phyloP scores from a whole-genome alignment of 2,888 invertebrate genomes.

The Galeopsomyia nigrocyanea region DNA sequence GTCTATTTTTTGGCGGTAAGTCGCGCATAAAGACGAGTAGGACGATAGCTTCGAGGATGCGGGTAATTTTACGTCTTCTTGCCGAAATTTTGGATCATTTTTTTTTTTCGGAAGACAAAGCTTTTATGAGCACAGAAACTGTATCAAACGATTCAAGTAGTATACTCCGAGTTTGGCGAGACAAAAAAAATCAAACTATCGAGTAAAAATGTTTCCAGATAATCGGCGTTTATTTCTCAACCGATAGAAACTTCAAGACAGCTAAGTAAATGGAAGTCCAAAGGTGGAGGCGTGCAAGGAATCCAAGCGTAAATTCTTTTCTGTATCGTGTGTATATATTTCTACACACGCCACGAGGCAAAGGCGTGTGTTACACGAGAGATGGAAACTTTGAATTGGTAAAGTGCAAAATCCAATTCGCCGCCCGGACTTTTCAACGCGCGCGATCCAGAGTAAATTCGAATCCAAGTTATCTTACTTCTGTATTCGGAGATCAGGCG shows the following conservation, averaged over 20 bases:
- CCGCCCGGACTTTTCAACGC: conserved; percentile 34
- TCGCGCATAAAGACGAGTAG: too few species aligned
- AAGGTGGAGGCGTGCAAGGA: conserved; percentile 5
- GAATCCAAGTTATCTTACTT: conserved; percentile 55
- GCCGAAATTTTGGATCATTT: too few species aligned
- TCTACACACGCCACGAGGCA: background rate
- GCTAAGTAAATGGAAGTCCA: conserved; percentile 20
- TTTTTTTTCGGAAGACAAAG: too few species aligned
- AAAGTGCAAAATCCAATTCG: conserved; percentile 55
- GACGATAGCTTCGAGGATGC: too few species aligned
- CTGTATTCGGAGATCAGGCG: conserved; percentile 30
- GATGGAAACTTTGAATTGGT: conserved; percentile 56
- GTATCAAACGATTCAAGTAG: too few species aligned
- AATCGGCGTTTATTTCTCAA: background rate
- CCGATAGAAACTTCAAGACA: conserved; percentile 20
- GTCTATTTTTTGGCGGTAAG: too few species aligned
- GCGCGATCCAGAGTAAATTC: conserved; percentile 51
- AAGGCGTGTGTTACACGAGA: conserved; percentile 22
- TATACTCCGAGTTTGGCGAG: too few species aligned
- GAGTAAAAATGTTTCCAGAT: background rate
- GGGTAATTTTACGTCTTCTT: too few species aligned
- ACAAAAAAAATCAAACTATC: too few species aligned
- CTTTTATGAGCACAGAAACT: too few species aligned
- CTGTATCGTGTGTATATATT: background rate
- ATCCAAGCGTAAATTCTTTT: conserved; percentile 21